Evolutionary conservation across 2,113 vertebrate genomes (phyloP), one percentile per base, ranked within the genome.

Genomic region (Myotis lucifugus): DNA sequence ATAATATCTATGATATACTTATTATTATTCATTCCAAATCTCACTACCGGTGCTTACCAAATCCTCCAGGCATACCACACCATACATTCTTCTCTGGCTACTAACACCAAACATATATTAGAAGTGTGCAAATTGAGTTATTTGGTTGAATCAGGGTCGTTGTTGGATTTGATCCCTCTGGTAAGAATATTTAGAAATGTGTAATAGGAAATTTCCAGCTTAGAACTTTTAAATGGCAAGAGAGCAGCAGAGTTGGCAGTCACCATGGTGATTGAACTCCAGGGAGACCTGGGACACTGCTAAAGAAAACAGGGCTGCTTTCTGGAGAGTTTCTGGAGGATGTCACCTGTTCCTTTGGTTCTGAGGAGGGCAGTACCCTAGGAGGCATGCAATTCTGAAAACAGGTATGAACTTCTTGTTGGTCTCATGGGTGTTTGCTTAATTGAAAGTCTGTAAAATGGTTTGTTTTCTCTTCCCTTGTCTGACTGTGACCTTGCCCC

Each of bases 401-500:
- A 91, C 94, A 98, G 98, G 98, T 98, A 98, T 97, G 96, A 34
- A 66, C 61, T 92, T 96, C 74, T 69, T 69, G 10, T 96, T 96
- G 42, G 0, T 93, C 50, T 93, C 37, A 0, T 91, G 97, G 6
- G 61, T 88, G 95, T 91, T 87, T 34, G 9, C 27, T 48, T 70
- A 69, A 83, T 48, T 74, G 94, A 34, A 69, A 87, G 94, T 32
- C 12, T 93, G 84, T 73, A 52, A 29, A 59, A 6, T 50, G 77
- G 3, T 90, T 76, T 92, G 56, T 37, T 40, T n/a, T 82, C 66
- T n/a, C 37, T 95, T 86, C 18, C 19, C 17, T 92, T 3, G 0
- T 93, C 34, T 90, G 95, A 93, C 76, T 73, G n/a, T 40, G 37
- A 32, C 74, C 82, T 5, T 11, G 11, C 64, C 0, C 25, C 56